Percentiles rank a stretch among this genome's conserved stretches.
These are phyloP conservation scores for Drosophila ironensis DNA, from an alignment of 1,140 invertebrate genomes.

Conservation along the genomic window DNA sequence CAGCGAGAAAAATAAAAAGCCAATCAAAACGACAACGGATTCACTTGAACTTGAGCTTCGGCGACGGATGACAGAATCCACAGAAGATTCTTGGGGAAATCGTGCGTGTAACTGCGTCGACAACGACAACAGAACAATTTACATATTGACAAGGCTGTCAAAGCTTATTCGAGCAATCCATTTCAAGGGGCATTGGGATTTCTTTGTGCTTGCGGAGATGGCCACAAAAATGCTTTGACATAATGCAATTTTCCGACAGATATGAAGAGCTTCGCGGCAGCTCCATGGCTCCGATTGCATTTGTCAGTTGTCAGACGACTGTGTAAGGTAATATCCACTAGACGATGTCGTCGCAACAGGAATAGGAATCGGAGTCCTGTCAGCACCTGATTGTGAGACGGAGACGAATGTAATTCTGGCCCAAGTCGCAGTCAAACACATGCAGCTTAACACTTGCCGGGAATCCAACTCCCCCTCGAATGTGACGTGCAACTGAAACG, in stretches of 20 bases:
- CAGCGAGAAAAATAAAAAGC: slow-evolving; percentile 30
- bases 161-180: slow-evolving; percentile 54
- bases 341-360: slow-evolving; percentile 6
- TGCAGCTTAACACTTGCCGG: slow-evolving; percentile 73
- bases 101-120: slow-evolving; percentile 61
- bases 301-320: slow-evolving; percentile 62
- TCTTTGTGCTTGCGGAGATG: slow-evolving; percentile 60
- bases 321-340: slow-evolving; percentile 57
- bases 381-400: slow-evolving; percentile 60
- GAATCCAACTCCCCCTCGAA: neutral
- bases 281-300: slow-evolving; percentile 61
- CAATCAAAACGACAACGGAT: slow-evolving; percentile 48
- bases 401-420: slow-evolving; percentile 65
- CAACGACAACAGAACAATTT: slow-evolving; percentile 55
- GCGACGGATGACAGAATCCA: slow-evolving; percentile 17
- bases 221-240: slow-evolving; percentile 73
- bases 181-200: slow-evolving; percentile 15
- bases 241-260: slow-evolving; percentile 70
- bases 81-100: slow-evolving; percentile 45
- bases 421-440: slow-evolving; percentile 55
- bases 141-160: slow-evolving; percentile 74
- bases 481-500: slow-evolving; percentile 71
- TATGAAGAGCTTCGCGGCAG: slow-evolving; percentile 9
- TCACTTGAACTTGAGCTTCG: slow-evolving; percentile 71
- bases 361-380: slow-evolving; percentile 33